Conservation (phyloP, 2,888 invertebrate species). For the Drosophila flavopinicola region DNA sequence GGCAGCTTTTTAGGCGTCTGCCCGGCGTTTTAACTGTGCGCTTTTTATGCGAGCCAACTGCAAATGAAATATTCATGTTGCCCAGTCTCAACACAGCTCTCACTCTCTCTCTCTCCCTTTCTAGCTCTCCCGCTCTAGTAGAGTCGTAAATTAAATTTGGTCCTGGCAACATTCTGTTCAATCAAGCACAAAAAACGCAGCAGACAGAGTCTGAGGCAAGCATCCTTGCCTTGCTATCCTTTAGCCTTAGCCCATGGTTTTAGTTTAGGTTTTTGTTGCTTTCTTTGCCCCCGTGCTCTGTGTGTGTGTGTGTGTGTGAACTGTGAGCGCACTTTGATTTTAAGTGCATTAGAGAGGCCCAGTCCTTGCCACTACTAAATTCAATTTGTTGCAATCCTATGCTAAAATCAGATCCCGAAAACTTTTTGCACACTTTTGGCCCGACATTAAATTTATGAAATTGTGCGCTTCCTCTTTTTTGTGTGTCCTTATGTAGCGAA, state of each 20-base stretch:
- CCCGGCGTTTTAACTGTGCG: slow-evolving; percentile 37
- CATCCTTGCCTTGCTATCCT: slow-evolving; percentile 48
- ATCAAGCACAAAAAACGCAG: slow-evolving; percentile 77
- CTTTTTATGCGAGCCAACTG: slow-evolving; percentile 57
- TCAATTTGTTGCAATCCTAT: slow-evolving; percentile 82
- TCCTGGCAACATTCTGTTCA: slow-evolving; percentile 78
- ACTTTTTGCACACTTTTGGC: slow-evolving; percentile 61
- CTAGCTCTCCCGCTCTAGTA: slow-evolving; percentile 11
- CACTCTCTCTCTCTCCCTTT: slow-evolving; percentile 16
- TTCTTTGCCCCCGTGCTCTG: too few relatives aligned
- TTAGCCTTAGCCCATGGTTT: slow-evolving; percentile 26
- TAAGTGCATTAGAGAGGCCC: slow-evolving; percentile 83
- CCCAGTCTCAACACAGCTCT: slow-evolving; percentile 13
- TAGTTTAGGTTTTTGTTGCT: slow-evolving; percentile 21
- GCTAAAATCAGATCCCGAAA: slow-evolving; percentile 67
- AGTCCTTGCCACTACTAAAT: slow-evolving; percentile 57
- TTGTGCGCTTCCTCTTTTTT: slow-evolving; percentile 68
- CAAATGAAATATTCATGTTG: slow-evolving; percentile 74
- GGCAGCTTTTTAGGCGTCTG: slow-evolving; percentile 70
- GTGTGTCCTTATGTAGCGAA: slow-evolving; percentile 23
- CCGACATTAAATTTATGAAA: slow-evolving; percentile 78
- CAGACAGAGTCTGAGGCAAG: slow-evolving; percentile 38
- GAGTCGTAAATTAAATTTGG: slow-evolving; percentile 79
- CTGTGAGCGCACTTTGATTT: slow-evolving; percentile 81
- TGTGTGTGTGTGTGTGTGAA: too few relatives aligned